A percentile compares a stretch with the other conserved stretches of the same genome.
These are phyloP conservation scores for Dicyema japonicum DNA, from an alignment of 1,140 invertebrate genomes.

Conservation along the genomic window DNA sequence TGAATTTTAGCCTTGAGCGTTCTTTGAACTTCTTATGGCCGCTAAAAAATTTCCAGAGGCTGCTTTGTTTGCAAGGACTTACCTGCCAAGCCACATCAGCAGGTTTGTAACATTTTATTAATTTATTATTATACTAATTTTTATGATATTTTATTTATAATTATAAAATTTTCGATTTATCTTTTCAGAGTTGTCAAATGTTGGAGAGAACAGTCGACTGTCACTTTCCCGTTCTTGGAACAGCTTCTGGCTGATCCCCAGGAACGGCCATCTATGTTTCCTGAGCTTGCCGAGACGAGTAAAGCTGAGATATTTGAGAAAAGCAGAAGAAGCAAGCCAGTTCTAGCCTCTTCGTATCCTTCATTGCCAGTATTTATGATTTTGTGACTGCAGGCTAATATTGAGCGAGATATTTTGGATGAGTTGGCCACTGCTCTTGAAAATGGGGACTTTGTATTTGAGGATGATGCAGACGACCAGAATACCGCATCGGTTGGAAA, in stretches of 20 bases:
- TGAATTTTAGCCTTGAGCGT: conserved; percentile 29
- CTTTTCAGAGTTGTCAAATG: conserved; percentile 31
- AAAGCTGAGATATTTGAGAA: no score
- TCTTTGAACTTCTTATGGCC: conserved; percentile 61
- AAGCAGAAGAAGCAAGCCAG: no score
- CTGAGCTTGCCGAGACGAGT: conserved; percentile 39
- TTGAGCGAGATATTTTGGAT: no score
- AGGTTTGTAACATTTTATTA: background rate
- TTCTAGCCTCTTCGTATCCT: no score
- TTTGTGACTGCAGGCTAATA: no score
- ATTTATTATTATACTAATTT: background rate
- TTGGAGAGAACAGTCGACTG: conserved; percentile 32
- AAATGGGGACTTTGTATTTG: no score
- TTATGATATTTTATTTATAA: background rate
- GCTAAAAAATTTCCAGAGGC: conserved; percentile 65
- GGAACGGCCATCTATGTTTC: conserved; percentile 81
- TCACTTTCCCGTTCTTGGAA: conserved; percentile 33
- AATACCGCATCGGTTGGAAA: no score
- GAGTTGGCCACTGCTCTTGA: no score
- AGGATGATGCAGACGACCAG: no score
- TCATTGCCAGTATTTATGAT: no score
- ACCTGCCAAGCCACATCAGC: conserved; percentile 42
- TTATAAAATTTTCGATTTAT: conserved; percentile 2
- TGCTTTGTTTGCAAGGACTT: conserved; percentile 61
- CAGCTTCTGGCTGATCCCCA: conserved; percentile 67